A percentile compares a stretch with the other conserved stretches of the same genome.
Evolutionary conservation across 2,888 invertebrate species (phyloP).

Genomic region (Lapara coniferarum): DNA sequence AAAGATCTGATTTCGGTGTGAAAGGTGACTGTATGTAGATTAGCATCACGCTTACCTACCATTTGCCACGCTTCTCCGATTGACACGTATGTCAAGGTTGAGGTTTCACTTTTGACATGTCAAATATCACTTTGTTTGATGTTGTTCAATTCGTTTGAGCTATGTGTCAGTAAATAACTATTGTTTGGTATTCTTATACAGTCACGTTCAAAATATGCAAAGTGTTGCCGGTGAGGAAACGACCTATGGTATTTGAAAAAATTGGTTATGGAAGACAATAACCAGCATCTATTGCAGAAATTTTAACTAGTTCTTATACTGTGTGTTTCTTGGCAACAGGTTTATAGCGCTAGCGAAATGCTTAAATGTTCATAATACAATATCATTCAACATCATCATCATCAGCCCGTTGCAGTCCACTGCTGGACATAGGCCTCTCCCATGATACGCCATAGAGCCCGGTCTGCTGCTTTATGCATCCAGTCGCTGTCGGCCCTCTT

Average conservation of each 20-base stretch:
- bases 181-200: conserved; percentile 61
- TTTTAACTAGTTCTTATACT: no score
- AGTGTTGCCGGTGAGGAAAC: conserved; percentile 33
- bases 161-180: conserved; percentile 34
- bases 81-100: conserved; percentile 71
- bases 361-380: no score
- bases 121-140: conserved; percentile 60
- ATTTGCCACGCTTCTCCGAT: conserved; percentile 65
- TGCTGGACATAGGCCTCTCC: no score
- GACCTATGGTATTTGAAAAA: neutral
- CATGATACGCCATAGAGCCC: no score
- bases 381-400: no score
- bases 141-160: conserved; percentile 42
- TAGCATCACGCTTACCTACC: conserved; percentile 62
- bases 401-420: no score
- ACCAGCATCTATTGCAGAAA: no score
- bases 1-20: conserved; percentile 65
- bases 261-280: no score
- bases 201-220: conserved; percentile 49
- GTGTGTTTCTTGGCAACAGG: neutral
- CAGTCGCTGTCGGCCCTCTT: no score
- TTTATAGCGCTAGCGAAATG: neutral
- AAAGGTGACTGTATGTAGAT: conserved; percentile 81
- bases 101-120: conserved; percentile 62
- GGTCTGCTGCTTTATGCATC: no score